phyloP scores from a whole-genome alignment of 2,888 invertebrate species.

The Griposia aprilina region DNA sequence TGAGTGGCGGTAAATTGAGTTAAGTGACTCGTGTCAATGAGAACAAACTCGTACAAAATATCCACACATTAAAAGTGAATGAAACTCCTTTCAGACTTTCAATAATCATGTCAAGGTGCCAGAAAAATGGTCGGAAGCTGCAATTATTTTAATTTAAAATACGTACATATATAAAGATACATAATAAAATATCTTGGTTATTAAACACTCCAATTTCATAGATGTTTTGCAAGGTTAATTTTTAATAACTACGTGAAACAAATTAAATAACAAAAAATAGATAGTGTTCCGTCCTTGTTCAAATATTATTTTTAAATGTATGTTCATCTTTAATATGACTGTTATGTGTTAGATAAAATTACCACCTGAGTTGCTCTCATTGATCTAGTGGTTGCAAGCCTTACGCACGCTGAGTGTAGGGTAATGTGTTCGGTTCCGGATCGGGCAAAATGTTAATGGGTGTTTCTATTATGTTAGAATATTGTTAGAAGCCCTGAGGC shows the following conservation, averaged over 20 bases:
- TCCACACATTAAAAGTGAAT: slow-evolving; percentile 7
- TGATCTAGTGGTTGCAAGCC: no score
- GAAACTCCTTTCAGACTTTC: slow-evolving; percentile 28
- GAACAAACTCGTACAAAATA: neutral
- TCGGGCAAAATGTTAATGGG: no score
- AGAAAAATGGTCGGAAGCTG: slow-evolving; percentile 25
- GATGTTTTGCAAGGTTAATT: slow-evolving; percentile 44
- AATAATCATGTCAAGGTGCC: slow-evolving; percentile 42
- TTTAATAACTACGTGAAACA: slow-evolving; percentile 42
- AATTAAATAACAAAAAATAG: slow-evolving; percentile 37
- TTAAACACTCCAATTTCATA: slow-evolving; percentile 31
- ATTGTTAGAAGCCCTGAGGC: no score
- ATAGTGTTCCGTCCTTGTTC: slow-evolving; percentile 25
- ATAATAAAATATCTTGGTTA: slow-evolving; percentile 24
- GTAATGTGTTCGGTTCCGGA: no score
- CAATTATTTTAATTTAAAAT: slow-evolving; percentile 36
- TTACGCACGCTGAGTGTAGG: no score
- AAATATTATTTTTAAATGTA: slow-evolving; percentile 13
- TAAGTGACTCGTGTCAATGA: neutral
- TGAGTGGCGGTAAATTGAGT: neutral
- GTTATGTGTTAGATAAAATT: neutral
- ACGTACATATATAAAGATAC: neutral
- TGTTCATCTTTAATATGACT: neutral
- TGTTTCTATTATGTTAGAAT: no score
- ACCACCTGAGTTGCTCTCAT: no score